These are phyloP conservation scores for Philaethria dido DNA, from an alignment of 2,888 invertebrate genomes.

Conservation along the genomic window DNA sequence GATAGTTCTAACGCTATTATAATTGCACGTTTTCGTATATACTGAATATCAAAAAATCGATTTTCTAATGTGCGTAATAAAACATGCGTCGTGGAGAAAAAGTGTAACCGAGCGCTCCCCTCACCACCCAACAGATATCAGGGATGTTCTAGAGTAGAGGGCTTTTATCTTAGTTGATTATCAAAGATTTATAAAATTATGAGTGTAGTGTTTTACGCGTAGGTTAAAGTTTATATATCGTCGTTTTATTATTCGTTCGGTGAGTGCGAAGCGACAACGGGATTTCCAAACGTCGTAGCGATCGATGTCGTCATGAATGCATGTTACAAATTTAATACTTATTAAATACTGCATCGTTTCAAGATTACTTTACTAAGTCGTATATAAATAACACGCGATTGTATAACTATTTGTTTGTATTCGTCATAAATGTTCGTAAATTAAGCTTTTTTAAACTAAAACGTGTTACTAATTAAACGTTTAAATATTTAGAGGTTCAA, in stretches of 20 bases:
- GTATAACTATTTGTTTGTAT: slow-evolving; percentile 13
- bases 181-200: slow-evolving; percentile 75
- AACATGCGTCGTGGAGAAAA: background rate
- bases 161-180: slow-evolving; percentile 72
- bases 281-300: slow-evolving; percentile 15
- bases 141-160: slow-evolving; percentile 71
- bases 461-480: slow-evolving; percentile 13
- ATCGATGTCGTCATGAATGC: background rate
- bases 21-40: slow-evolving; percentile 4
- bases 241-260: slow-evolving; percentile 36
- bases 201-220: slow-evolving; percentile 64
- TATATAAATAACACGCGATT: slow-evolving; percentile 2
- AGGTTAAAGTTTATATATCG: slow-evolving; percentile 54
- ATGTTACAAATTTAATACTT: slow-evolving; percentile 6
- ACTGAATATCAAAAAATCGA: background rate
- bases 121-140: slow-evolving; percentile 62
- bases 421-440: slow-evolving; percentile 17
- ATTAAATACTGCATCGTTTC: slow-evolving; percentile 12
- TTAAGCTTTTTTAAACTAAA: slow-evolving; percentile 21
- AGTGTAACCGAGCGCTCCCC: slow-evolving; percentile 45
- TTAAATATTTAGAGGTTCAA: slow-evolving; percentile 20
- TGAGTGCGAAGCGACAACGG: slow-evolving; percentile 39
- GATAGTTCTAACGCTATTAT: slow-evolving; percentile 9
- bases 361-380: slow-evolving; percentile 13
- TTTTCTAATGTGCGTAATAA: slow-evolving; percentile 6